phyloP scores from a whole-genome alignment of 2,113 vertebrate species.

The Oreocharis arfaki region DNA sequence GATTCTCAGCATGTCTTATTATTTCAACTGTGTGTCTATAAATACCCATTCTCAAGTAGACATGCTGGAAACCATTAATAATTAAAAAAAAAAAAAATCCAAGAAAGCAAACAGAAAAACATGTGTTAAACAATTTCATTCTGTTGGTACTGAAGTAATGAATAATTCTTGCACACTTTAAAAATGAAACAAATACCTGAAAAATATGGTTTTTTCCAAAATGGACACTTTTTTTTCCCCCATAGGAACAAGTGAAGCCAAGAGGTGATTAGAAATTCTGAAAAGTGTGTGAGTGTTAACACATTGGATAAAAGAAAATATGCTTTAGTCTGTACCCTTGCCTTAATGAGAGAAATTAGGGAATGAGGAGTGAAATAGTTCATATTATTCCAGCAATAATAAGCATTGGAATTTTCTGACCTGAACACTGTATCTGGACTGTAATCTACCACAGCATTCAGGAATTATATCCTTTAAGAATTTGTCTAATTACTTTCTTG shows the following conservation, averaged over 20 bases:
- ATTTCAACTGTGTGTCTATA: not conserved
- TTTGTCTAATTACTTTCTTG: not conserved
- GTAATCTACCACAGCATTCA: not conserved
- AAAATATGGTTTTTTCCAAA: not conserved
- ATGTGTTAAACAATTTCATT: not conserved
- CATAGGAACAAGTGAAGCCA: not conserved
- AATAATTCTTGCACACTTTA: not conserved
- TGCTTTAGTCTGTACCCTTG: not conserved
- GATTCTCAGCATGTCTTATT: not conserved
- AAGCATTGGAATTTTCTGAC: not conserved
- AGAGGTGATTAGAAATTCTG: not conserved
- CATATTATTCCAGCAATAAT: not conserved
- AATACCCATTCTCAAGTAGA: not conserved
- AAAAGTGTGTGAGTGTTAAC: not conserved
- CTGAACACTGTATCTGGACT: not conserved
- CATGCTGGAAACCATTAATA: not conserved
- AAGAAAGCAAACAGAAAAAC: not conserved
- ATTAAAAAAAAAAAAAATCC: not conserved
- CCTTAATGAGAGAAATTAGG: not conserved
- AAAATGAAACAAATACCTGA: not conserved
- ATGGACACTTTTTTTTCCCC: rapidly evolving
- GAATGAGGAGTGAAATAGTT: not conserved
- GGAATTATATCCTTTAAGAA: not conserved
- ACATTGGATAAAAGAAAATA: not conserved
- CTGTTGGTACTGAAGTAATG: not conserved